Base-by-base conservation (phyloP, 92 coral and sea anemone species). In the Zoanthus sansibaricus region DNA sequence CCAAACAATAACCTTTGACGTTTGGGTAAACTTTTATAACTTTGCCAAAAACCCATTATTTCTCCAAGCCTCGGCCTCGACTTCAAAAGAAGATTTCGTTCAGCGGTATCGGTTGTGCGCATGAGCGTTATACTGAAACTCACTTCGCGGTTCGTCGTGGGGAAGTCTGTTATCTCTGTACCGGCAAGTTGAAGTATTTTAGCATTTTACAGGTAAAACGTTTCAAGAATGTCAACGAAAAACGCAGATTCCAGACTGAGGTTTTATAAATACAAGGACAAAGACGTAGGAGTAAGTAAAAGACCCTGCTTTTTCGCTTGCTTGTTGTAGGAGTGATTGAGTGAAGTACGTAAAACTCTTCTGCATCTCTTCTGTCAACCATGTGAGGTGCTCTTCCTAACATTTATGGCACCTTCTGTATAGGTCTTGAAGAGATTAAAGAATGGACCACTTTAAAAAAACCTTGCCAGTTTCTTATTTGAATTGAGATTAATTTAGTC, bases 241-340 rank as follows among this genome's bases (percentile, higher is more conserved):
- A 77, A 92, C 48, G 79, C 92, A 67, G 99, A 97, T 70, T 89
- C 98, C 80, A 91, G 99, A 70, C 47, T 95, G 55, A 90, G 90
- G 75, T 93, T 83, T 76, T 97, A 97, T 91, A 97, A 97, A 89
- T 93, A 97, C 92, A 97, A 97, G 86, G 98, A 97, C 91, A 93
- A 94, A 93, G 98, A 97, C 86, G 96, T 90, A 54, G 75, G 95
- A 91, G 99, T 97, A 68, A 89, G 99, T 93, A 52, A 66, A 83
- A 72, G 70, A 42, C 51, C 72, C 64, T 72, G 32, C 76, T 83
- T 17, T 52, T 78, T 59, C 37, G 42, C 55, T 48, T 49, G 67
- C 80, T 44, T 72, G 83, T 56, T 74, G 82, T 90, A 94, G 93
- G 94, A 93, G 94, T 86, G 83, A 82, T 95, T 90, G 84, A 88